A percentile compares a stretch with the other conserved stretches of the same genome.
These are phyloP conservation scores for Camelus bactrianus DNA, from an alignment of 2,113 vertebrate species.

Conservation along the genomic window DNA sequence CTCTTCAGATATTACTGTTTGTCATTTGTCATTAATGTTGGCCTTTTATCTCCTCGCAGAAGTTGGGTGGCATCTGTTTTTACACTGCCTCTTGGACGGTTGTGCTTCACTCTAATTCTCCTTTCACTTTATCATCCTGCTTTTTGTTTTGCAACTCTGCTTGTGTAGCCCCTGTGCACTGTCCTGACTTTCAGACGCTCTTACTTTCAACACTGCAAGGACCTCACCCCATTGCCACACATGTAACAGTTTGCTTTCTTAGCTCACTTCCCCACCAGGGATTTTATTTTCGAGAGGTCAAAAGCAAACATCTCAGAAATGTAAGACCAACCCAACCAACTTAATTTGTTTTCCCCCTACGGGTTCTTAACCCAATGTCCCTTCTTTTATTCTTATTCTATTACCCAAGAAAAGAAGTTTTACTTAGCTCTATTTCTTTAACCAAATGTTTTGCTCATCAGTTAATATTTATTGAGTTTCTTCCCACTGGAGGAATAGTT, in stretches of 20 bases:
- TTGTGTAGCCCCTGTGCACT: neutral
- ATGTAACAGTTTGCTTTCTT: neutral
- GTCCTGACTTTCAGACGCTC: neutral
- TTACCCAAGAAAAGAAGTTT: conserved; percentile 46
- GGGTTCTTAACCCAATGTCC: conserved; percentile 27
- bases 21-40: neutral
- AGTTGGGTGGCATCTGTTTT: neutral
- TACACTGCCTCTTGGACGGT: neutral
- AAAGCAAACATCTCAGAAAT: conserved; percentile 55
- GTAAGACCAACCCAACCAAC: conserved; percentile 6
- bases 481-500: conserved; percentile 24
- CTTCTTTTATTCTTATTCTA: conserved; percentile 63
- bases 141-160: conserved; percentile 9
- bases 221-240: neutral
- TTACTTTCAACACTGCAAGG: neutral
- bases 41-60: neutral
- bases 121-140: neutral
- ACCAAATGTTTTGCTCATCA: conserved; percentile 23
- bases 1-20: neutral
- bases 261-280: neutral
- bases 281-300: neutral
- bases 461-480: conserved; percentile 52
- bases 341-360: neutral
- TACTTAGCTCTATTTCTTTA: conserved; percentile 15
- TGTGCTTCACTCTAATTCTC: neutral